Evolutionary conservation across 2,797 vertebrate genomes (phyloP).

Genomic region (Parauchenoglanis punctatus): DNA sequence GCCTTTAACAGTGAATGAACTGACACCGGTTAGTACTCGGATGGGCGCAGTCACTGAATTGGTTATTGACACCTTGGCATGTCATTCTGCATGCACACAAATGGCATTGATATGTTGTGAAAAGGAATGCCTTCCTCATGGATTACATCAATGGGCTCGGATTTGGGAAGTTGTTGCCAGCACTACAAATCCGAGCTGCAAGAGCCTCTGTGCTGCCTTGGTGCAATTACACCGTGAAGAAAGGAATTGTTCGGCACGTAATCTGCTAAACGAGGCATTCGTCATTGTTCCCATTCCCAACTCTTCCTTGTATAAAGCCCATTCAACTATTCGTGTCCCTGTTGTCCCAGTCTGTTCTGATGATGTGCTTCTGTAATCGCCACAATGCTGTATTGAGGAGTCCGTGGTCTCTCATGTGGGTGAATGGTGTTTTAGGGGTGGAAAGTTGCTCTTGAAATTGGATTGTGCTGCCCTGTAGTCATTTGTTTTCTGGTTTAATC

Average conservation of each 20-base stretch:
- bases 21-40: conserved; percentile 14
- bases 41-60: conserved; percentile 18
- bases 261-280: not conserved
- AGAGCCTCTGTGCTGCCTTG: not conserved
- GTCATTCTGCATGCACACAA: conserved; percentile 37
- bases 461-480: not conserved
- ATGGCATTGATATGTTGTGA: conserved; percentile 42
- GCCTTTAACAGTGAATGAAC: not conserved
- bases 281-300: conserved; percentile 2
- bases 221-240: conserved; percentile 19
- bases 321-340: conserved; percentile 3
- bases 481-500: conserved; percentile 10
- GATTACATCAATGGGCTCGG: conserved; percentile 42
- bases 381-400: not conserved
- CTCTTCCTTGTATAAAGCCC: not conserved
- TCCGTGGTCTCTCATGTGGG: not conserved
- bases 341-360: conserved; percentile 8
- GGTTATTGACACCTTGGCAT: not conserved
- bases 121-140: conserved; percentile 23
- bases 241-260: conserved; percentile 9
- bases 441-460: conserved; percentile 4
- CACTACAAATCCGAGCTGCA: not conserved
- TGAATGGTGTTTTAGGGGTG: not conserved
- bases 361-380: not conserved
- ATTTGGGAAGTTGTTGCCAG: conserved; percentile 26